Percentiles rank a stretch among this genome's conserved stretches.
These are phyloP conservation scores for Formica aserva DNA, from an alignment of 2,888 invertebrate species.

Conservation along the genomic window DNA sequence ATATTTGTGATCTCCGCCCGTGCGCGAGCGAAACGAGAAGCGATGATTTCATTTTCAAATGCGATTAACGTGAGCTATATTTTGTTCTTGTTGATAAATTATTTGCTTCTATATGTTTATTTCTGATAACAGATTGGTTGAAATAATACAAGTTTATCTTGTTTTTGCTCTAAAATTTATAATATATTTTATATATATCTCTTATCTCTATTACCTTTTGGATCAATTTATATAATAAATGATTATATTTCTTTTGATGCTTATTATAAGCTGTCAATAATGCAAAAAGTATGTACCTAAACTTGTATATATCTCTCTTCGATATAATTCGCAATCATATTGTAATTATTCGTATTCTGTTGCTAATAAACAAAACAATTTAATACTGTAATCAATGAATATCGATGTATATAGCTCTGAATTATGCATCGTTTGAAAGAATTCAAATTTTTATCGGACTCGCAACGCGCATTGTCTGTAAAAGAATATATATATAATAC, in stretches of 20 bases:
- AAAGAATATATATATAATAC: neutral
- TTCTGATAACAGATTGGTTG: neutral
- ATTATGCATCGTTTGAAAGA: slow-evolving; percentile 2
- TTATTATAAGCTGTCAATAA: neutral
- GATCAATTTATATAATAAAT: neutral
- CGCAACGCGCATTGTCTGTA: slow-evolving; percentile 3
- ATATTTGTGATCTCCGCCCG: neutral
- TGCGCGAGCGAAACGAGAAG: neutral
- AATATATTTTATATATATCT: neutral
- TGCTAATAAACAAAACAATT: slow-evolving; percentile 33
- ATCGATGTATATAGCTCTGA: slow-evolving; percentile 35
- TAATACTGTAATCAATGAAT: neutral
- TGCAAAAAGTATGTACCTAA: neutral
- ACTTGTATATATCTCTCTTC: neutral
- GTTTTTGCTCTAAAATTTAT: neutral
- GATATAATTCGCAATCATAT: neutral
- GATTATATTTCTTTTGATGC: neutral
- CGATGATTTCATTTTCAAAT: neutral
- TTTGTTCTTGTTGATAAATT: neutral
- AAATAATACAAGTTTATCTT: neutral
- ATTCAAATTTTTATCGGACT: neutral
- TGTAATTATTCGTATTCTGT: slow-evolving; percentile 25
- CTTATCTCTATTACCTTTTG: neutral
- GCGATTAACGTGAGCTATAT: neutral
- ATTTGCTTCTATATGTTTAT: neutral